Conservation (phyloP, 1,140 invertebrate species). For the Lepidostoma basale region DNA sequence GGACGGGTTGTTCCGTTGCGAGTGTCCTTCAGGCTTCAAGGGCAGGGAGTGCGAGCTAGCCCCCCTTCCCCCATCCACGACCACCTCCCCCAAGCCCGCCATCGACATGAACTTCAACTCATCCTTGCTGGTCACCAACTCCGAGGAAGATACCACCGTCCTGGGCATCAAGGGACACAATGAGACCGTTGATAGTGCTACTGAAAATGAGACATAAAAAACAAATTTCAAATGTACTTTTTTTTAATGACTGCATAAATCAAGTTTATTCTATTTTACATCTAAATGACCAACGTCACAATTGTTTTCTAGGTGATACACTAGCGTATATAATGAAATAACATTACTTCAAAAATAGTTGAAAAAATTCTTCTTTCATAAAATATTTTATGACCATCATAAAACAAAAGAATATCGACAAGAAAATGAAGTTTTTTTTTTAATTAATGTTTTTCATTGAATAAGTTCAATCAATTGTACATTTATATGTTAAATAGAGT, state of each 20-base stretch:
- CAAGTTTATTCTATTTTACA: no score
- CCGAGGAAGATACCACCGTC: constrained; percentile 22
- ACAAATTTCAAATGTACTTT: background rate
- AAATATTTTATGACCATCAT: no score
- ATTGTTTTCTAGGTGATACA: no score
- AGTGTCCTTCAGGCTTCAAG: constrained; percentile 65
- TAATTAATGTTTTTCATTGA: no score
- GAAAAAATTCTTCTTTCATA: no score
- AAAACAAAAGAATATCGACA: no score
- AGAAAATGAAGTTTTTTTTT: no score
- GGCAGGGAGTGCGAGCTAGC: constrained; percentile 67
- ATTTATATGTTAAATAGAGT: no score
- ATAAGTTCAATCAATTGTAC: no score
- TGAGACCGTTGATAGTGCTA: background rate
- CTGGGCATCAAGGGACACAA: background rate
- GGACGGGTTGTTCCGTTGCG: constrained; percentile 75
- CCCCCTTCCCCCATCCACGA: constrained; percentile 53
- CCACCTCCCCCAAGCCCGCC: constrained; percentile 43
- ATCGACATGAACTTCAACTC: constrained; percentile 38
- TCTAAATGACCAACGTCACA: no score
- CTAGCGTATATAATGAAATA: no score
- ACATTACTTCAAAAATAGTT: no score
- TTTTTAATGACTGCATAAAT: background rate
- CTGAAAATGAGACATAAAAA: constrained; percentile 1
- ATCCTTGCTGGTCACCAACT: background rate